Evolutionary conservation across 2,113 vertebrate genomes (phyloP).

Genomic region (Holacanthus passer): DNA sequence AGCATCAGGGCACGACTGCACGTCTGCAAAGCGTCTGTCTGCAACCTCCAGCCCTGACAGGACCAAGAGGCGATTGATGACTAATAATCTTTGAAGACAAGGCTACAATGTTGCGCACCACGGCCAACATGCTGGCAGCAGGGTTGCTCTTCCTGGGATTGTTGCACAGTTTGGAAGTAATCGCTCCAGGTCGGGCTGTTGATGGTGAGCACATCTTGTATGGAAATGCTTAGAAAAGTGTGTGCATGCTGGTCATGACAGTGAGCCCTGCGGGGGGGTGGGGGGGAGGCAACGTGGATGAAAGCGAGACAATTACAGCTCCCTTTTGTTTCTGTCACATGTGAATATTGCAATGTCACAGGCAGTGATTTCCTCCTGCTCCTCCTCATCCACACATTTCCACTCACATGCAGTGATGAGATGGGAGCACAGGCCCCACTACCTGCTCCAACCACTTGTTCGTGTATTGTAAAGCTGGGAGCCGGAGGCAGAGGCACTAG

Average conservation of each 20-base stretch:
- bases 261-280: too few relatives aligned
- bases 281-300: conserved; percentile 61
- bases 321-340: conserved; percentile 71
- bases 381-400: not conserved
- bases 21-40: conserved; percentile 72
- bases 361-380: not conserved
- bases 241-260: not conserved
- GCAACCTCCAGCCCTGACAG: conserved; percentile 73
- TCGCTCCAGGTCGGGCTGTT: conserved; percentile 76
- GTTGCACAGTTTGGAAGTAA: conserved; percentile 83
- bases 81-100: conserved; percentile 58
- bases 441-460: conserved; percentile 28
- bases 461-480: not conserved
- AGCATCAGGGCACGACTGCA: conserved; percentile 68
- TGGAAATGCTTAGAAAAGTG: conserved; percentile 6
- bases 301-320: conserved; percentile 54
- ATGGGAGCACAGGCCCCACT: conserved; percentile 50
- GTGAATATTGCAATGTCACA: conserved; percentile 72
- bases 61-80: conserved; percentile 76
- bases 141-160: conserved; percentile 83
- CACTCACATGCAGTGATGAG: conserved; percentile 20
- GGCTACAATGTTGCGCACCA: conserved; percentile 76
- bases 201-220: conserved; percentile 79
- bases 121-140: conserved; percentile 74
- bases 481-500: not conserved